These are phyloP conservation scores for Drosophila orosa DNA, from an alignment of 1,140 invertebrate species.

Conservation along the genomic window DNA sequence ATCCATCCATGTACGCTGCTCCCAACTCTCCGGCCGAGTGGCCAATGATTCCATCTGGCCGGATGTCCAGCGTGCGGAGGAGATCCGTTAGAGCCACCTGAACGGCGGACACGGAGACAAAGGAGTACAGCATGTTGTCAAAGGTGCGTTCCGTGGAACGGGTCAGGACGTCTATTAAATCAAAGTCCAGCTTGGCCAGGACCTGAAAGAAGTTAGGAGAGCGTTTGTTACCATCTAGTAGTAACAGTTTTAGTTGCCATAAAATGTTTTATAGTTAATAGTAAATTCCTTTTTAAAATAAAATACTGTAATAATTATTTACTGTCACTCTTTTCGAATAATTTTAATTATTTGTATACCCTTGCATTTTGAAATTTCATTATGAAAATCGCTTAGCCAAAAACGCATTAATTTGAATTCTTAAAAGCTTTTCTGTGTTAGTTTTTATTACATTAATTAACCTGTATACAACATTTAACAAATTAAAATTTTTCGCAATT, in stretches of 20 bases:
- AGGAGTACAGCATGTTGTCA: slow-evolving; percentile 93
- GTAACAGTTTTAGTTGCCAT: neutral
- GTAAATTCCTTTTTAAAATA: neutral
- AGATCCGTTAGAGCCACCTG: slow-evolving; percentile 97
- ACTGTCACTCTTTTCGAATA: neutral
- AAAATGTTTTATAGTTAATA: neutral
- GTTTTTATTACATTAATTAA: too few relatives aligned
- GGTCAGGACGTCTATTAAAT: slow-evolving; percentile 92
- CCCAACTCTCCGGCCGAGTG: slow-evolving; percentile 97
- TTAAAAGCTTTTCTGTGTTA: too few relatives aligned
- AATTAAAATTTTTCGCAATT: too few relatives aligned
- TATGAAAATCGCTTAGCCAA: too few relatives aligned
- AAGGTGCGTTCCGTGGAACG: slow-evolving; percentile 90
- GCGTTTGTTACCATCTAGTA: neutral
- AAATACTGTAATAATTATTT: neutral
- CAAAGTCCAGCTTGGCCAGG: slow-evolving; percentile 87
- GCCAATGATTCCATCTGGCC: slow-evolving; percentile 96
- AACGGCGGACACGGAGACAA: slow-evolving; percentile 96
- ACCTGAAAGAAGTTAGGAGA: slow-evolving; percentile 21
- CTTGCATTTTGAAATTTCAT: too few relatives aligned
- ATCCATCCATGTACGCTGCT: slow-evolving; percentile 98
- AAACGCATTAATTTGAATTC: too few relatives aligned
- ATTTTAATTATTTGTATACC: too few relatives aligned
- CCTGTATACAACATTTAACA: too few relatives aligned
- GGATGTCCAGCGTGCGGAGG: slow-evolving; percentile 90